These are phyloP conservation scores for Rhingia rostrata DNA, from an alignment of 2,888 invertebrate species.

Conservation along the genomic window DNA sequence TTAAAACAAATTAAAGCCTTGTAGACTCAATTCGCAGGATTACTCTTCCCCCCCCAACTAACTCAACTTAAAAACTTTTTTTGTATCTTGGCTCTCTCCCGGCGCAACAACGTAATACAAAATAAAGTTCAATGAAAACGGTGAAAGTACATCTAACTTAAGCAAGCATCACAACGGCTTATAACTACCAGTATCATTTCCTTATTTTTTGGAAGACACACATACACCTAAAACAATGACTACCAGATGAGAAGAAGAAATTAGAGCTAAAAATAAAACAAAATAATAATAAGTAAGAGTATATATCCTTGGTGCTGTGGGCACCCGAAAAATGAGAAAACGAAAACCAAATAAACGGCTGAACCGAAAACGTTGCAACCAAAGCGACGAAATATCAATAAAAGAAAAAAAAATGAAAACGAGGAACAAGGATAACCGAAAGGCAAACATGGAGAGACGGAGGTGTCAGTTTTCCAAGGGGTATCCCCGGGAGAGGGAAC, in stretches of 20 bases:
- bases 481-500: slow-evolving; percentile 46
- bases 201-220: not conserved
- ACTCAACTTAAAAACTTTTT: too few relatives aligned
- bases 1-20: too few relatives aligned
- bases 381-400: not conserved
- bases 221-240: not conserved
- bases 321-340: slow-evolving; percentile 27
- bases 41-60: too few relatives aligned
- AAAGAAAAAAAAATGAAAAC: not conserved
- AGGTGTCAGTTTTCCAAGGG: slow-evolving; percentile 9
- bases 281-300: slow-evolving; percentile 38
- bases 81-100: too few relatives aligned
- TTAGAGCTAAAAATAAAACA: slow-evolving; percentile 51
- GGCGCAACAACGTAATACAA: not conserved
- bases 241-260: not conserved
- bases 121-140: slow-evolving; percentile 12
- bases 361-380: not conserved
- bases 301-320: slow-evolving; percentile 36
- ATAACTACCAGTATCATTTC: not conserved
- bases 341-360: slow-evolving; percentile 10
- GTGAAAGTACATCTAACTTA: slow-evolving; percentile 47
- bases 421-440: slow-evolving; percentile 39
- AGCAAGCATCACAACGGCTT: not conserved
- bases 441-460: slow-evolving; percentile 3
- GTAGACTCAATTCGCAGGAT: too few relatives aligned